phyloP scores from a whole-genome alignment of 2,113 vertebrate genomes.

The Hemichromis elongatus region DNA sequence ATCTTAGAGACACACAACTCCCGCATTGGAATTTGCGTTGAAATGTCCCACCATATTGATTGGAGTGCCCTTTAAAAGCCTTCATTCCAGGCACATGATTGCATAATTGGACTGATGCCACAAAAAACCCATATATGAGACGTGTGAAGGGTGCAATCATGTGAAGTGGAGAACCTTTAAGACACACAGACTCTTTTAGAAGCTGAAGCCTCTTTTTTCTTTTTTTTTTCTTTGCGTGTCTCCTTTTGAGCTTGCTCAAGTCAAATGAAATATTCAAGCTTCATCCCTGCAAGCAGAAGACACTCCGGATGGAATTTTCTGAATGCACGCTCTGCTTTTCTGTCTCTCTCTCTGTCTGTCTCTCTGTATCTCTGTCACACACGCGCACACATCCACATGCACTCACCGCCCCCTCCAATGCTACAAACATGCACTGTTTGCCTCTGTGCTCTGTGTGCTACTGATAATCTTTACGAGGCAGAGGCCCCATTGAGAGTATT shows the following conservation, averaged over 20 bases:
- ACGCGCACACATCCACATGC: neutral
- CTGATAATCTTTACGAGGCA: constrained; percentile 57
- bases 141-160: constrained; percentile 29
- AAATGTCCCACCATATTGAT: constrained; percentile 18
- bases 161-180: constrained; percentile 25
- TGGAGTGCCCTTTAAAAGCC: constrained; percentile 11
- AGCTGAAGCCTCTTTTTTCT: neutral
- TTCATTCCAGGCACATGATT: constrained; percentile 1
- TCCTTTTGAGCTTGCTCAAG: constrained; percentile 29
- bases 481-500: constrained; percentile 57
- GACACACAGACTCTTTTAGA: neutral
- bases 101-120: constrained; percentile 13
- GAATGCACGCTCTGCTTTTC: constrained; percentile 38
- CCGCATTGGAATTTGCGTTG: neutral
- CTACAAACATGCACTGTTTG: constrained; percentile 41
- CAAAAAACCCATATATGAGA: neutral
- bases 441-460: constrained; percentile 30
- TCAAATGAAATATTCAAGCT: constrained; percentile 64
- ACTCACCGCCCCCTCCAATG: neutral
- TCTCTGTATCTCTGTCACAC: neutral
- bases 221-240: neutral
- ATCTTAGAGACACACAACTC: neutral
- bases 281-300: constrained; percentile 42
- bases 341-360: neutral
- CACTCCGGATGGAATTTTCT: constrained; percentile 49